Base-by-base conservation (phyloP, 2,113 vertebrate genomes). In the Neolamprologus devosi region DNA sequence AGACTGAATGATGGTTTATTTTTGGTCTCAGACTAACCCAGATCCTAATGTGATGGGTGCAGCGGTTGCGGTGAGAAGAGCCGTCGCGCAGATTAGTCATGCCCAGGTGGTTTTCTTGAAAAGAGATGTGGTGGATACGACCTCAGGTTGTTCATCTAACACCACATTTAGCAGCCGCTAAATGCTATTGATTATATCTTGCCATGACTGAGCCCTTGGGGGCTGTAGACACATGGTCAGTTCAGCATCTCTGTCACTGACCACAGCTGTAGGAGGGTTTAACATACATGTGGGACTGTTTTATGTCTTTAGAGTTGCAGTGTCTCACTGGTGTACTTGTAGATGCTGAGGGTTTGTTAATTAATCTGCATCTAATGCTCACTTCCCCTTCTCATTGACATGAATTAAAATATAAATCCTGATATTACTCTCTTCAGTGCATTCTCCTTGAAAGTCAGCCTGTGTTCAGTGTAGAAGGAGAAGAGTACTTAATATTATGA, bases 151-250 rank as follows among this genome's bases (percentile, higher is more conserved):
- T 45, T 83, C 51, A 81, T 81, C 84, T 35, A 51, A 42, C 87
- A 21, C 55, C 83, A 68, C 60, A 84, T 88, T 81, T 82, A 87
- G 57, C 23, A 23, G 53, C 42, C 1, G 7, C 53, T 85, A 82
- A 92, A 87, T 53, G 47, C 47, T 89, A 94, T 95, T 92, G 94
- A 95, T 92, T 82, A 40, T 21, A 51, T 86, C 85, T 89, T 12
- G 54, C 85, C 86, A 84, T 83, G 85, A 86, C 65, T 1, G 30
- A 49, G 80, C 65, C 92, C 91, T 83, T 3, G 17, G 94, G 92
- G 84, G 93, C 81, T 4, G 33, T 3, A 19, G 91, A 85, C 93
- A 94, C 89, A 89, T 91, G 89, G 93, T 81, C 57, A 9, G 54
- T 78, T 87, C 85, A 85, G 80, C 10, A 6, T 88, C 82, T 89